phyloP scores from a whole-genome alignment of 2,888 invertebrate species.

The Drosophila tripunctata region DNA sequence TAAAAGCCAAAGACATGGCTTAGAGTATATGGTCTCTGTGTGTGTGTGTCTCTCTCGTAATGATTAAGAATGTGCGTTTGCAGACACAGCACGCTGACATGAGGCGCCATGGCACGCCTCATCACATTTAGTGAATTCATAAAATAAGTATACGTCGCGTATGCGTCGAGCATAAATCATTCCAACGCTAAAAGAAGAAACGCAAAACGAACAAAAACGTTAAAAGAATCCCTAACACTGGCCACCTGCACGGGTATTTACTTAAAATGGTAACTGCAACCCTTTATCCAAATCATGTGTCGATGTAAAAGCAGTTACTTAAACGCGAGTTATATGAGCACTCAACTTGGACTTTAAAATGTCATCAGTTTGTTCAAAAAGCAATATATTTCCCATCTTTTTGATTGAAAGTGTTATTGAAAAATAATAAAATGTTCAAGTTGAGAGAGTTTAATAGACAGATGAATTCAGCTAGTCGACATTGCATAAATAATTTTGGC shows the following conservation, averaged over 20 bases:
- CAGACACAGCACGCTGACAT: conserved; percentile 54
- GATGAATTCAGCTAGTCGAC: not conserved
- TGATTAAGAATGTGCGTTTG: conserved; percentile 58
- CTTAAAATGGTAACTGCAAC: conserved; percentile 28
- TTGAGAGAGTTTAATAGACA: not conserved
- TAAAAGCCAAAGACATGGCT: conserved; percentile 64
- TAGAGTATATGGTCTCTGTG: conserved; percentile 1
- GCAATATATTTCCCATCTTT: not conserved
- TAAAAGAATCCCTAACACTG: conserved; percentile 15
- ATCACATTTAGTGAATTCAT: conserved; percentile 55
- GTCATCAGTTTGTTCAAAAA: conserved; percentile 29
- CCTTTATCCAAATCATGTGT: conserved; percentile 17
- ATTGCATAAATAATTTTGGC: too few species aligned
- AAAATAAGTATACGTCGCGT: conserved; percentile 65
- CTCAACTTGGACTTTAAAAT: conserved; percentile 33
- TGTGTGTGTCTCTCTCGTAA: conserved; percentile 16
- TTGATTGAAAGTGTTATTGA: not conserved
- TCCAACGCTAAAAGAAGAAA: conserved; percentile 36
- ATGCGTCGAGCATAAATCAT: conserved; percentile 65
- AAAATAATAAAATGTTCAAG: not conserved
- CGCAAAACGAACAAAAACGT: conserved; percentile 18
- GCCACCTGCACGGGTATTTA: conserved; percentile 48
- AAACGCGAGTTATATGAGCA: conserved; percentile 39
- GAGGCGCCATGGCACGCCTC: conserved; percentile 52
- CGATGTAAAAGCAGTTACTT: conserved; percentile 52